Evolutionary conservation across 2,113 vertebrate genomes (phyloP).

Genomic region (Oreocharis arfaki): DNA sequence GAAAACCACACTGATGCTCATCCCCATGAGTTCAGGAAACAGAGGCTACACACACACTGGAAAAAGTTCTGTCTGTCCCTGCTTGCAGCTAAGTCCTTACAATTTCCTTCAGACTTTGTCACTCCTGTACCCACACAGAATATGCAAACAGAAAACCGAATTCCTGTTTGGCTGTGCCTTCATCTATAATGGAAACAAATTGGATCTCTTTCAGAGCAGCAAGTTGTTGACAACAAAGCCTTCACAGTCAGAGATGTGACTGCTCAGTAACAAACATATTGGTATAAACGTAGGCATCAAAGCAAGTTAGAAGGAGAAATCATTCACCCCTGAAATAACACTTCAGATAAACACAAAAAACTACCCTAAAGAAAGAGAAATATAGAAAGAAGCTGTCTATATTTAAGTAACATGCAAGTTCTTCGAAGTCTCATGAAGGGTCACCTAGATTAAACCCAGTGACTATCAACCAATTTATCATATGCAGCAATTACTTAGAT

Average conservation of each 20-base stretch:
- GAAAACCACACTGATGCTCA: neutral
- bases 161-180: neutral
- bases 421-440: neutral
- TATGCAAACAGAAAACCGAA: neutral
- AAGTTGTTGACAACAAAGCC: neutral
- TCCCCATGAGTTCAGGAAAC: accelerated
- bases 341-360: neutral
- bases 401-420: neutral
- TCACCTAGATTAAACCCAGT: neutral
- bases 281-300: neutral
- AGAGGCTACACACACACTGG: neutral
- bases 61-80: neutral
- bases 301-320: conserved; percentile 27
- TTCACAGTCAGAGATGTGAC: neutral
- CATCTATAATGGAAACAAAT: neutral
- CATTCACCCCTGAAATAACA: conserved; percentile 46
- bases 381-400: neutral
- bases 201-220: neutral
- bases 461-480: neutral
- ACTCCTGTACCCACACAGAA: neutral
- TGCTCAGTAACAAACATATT: neutral
- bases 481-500: neutral
- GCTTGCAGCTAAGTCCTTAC: neutral
- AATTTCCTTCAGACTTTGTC: neutral
- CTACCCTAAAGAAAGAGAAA: neutral